Percentiles rank a stretch among this genome's conserved stretches.
phyloP scores from a whole-genome alignment of 2,888 invertebrate species.

The Hydrotaea diabolus region DNA sequence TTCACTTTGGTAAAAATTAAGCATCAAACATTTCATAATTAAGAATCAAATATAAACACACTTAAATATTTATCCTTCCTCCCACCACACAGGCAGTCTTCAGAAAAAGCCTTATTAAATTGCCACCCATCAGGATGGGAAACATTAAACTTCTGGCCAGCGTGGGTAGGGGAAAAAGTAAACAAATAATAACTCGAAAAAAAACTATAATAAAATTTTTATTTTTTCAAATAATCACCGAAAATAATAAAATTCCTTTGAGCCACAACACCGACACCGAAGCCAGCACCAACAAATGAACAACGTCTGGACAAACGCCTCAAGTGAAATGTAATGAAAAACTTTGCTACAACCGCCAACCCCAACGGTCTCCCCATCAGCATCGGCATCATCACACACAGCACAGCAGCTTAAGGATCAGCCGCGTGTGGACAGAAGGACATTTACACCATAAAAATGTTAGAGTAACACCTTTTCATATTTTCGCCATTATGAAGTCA shows the following conservation, averaged over 20 bases:
- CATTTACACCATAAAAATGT: slow-evolving; percentile 54
- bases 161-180: too few relatives aligned
- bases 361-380: too few relatives aligned
- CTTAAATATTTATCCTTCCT: background rate
- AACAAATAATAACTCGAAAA: slow-evolving; percentile 39
- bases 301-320: slow-evolving; percentile 28
- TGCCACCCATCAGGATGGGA: slow-evolving; percentile 62
- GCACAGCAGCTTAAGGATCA: slow-evolving; percentile 60
- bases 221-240: slow-evolving; percentile 57
- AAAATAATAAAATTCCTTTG: slow-evolving; percentile 44
- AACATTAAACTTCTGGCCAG: slow-evolving; percentile 56
- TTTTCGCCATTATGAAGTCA: slow-evolving; percentile 77
- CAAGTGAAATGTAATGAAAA: slow-evolving; percentile 47
- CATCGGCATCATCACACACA: background rate
- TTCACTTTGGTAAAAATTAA: too few relatives aligned
- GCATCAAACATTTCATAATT: slow-evolving; percentile 5
- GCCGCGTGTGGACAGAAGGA: slow-evolving; percentile 55
- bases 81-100: too few relatives aligned
- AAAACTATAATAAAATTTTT: slow-evolving; percentile 62
- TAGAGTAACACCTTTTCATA: slow-evolving; percentile 78
- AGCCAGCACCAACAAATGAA: slow-evolving; percentile 48
- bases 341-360: slow-evolving; percentile 37
- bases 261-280: slow-evolving; percentile 44
- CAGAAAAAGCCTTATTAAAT: slow-evolving; percentile 56
- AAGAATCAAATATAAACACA: slow-evolving; percentile 15